Evolutionary conservation across 2,797 vertebrate species (phyloP), one percentile per base, ranked within the genome.

Genomic region (Menidia menidia): DNA sequence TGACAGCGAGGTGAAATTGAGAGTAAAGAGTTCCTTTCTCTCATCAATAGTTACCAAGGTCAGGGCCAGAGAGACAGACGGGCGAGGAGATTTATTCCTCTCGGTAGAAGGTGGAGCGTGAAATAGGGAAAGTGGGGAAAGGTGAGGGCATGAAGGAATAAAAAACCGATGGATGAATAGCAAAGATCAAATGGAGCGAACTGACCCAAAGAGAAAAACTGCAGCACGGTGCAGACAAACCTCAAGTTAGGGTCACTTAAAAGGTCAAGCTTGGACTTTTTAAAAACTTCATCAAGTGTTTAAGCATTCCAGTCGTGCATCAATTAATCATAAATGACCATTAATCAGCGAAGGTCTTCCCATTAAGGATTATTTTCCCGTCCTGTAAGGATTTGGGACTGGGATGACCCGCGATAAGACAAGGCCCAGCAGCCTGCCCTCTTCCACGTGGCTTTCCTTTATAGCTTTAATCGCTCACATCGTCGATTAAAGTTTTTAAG

Each of bases 41-140:
- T 89, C 81, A 82, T 89, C 84, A 87, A 82, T 84, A 88, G 78
- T 88, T 71, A 85, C 83, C 75, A 89, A 88, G 85, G 83, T 88
- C 87, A 78, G 80, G 78, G 74, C 84, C 72, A 75, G 57, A 60
- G 64, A 80, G 75, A 75, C 63, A 41, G 74, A 83, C 70, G 70
- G 76, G 52, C 35, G 35, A 74, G 73, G 77, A 78, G 75, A 87
- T 89, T 74, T 83, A 87, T 81, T 58, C 63, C 68, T 42, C 63
- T 60, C 87, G 76, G 67, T 35, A 66, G 73, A 77, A 75, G 74
- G 71, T 76, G 55, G 57, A 79, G 63, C 25, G 6, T 64, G 56
- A 81, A 74, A 43, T 43, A 45, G 42, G 39, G 43, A 58, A 68
- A 60, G 57, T 65, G 64, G 16, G 50, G 55, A 78, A 80, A 64